Evolutionary conservation across 2,797 vertebrate species (phyloP).

Genomic region (Helarctos malayanus): DNA sequence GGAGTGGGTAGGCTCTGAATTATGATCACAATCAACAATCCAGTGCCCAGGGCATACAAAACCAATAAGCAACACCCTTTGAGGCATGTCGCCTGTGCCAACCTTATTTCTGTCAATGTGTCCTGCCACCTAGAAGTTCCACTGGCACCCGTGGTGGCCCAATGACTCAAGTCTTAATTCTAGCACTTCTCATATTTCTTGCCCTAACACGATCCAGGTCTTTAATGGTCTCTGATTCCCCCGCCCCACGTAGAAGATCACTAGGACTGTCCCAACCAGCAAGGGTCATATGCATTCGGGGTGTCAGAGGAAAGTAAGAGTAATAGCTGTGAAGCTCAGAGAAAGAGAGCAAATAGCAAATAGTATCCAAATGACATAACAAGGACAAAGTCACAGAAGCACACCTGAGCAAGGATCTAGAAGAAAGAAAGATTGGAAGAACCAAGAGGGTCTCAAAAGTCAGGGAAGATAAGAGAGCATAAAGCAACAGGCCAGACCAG

Average conservation of each 20-base stretch:
- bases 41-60: not conserved
- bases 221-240: not conserved
- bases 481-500: not conserved
- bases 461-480: not conserved
- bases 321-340: not conserved
- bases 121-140: not conserved
- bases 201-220: not conserved
- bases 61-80: not conserved
- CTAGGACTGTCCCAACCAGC: not conserved
- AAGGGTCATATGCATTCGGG: accelerated
- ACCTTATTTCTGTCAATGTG: not conserved
- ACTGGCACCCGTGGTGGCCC: not conserved
- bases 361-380: not conserved
- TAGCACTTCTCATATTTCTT: not conserved
- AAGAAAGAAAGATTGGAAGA: not conserved
- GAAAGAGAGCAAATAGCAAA: not conserved
- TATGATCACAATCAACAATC: not conserved
- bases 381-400: not conserved
- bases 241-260: not conserved
- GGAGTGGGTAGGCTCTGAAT: not conserved
- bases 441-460: not conserved
- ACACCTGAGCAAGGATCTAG: not conserved
- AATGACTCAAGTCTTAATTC: not conserved
- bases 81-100: accelerated
- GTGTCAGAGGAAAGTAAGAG: not conserved